Conservation (phyloP, 2,113 vertebrate genomes). For the Phylloscopus trochilus region DNA sequence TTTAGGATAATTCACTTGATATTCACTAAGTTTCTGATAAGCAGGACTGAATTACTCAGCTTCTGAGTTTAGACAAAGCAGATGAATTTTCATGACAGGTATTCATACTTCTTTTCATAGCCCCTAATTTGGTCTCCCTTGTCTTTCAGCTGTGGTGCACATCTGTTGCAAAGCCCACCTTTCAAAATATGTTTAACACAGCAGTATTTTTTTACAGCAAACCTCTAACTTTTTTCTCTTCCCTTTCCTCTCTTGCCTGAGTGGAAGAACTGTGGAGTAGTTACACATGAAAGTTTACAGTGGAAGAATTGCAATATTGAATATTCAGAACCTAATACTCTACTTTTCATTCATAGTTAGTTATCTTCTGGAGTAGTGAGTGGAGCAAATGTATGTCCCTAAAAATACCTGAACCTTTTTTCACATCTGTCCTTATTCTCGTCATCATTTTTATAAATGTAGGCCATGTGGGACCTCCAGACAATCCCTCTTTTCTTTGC, state of each 20-base stretch:
- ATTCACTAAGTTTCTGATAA: not conserved
- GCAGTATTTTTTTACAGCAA: not conserved
- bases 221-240: not conserved
- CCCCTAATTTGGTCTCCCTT: not conserved
- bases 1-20: conserved; percentile 1
- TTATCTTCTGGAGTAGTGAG: not conserved
- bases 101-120: not conserved
- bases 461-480: not conserved
- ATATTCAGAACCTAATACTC: not conserved
- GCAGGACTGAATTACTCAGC: not conserved
- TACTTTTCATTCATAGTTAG: not conserved
- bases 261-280: not conserved
- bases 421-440: not conserved
- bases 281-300: not conserved
- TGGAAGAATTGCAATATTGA: not conserved
- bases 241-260: not conserved
- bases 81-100: not conserved
- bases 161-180: not conserved
- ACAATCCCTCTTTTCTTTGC: conserved; percentile 3
- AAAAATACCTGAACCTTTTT: not conserved
- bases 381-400: not conserved
- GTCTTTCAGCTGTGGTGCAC: not conserved
- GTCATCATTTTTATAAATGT: not conserved
- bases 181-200: not conserved
- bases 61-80: not conserved